Percentiles rank a stretch among this genome's conserved stretches.
Evolutionary conservation across 92 coral and sea anemone species (phyloP).

Genomic region (Chrysogorgia sp.): DNA sequence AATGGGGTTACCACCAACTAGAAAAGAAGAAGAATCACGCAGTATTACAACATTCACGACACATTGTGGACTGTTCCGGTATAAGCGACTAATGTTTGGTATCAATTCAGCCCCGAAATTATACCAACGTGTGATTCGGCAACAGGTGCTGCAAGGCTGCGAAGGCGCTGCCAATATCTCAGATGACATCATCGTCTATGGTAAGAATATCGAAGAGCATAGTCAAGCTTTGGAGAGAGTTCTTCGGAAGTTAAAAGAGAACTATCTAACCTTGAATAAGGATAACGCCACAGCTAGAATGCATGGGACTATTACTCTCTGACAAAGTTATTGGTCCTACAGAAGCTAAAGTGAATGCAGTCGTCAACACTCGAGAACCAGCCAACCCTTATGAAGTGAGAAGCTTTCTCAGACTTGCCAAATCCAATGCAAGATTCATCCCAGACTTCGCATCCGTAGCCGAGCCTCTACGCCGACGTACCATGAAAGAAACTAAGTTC

Average conservation of each 20-base stretch:
- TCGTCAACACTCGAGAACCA: constrained; percentile 29
- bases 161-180: constrained; percentile 48
- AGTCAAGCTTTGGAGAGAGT: constrained; percentile 7
- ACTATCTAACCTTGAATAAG: constrained; percentile 21
- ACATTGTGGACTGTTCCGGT: no score
- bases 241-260: constrained; percentile 32
- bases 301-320: constrained; percentile 40
- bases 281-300: background rate
- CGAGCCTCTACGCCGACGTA: constrained; percentile 28
- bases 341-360: constrained; percentile 6
- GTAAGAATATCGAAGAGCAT: background rate
- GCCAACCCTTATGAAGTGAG: constrained; percentile 5
- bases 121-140: no score
- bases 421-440: constrained; percentile 9
- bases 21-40: no score
- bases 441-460: constrained; percentile 30
- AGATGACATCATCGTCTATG: constrained; percentile 53
- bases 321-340: constrained; percentile 36
- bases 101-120: no score
- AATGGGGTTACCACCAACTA: no score
- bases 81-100: no score
- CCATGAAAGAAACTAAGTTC: constrained; percentile 9
- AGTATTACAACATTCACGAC: no score
- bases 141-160: constrained; percentile 21
- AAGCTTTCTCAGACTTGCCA: constrained; percentile 30